A percentile compares a stretch with the other conserved stretches of the same genome.
These are phyloP conservation scores for Cantharis flavilabris DNA, from an alignment of 2,888 invertebrate species.

Conservation along the genomic window DNA sequence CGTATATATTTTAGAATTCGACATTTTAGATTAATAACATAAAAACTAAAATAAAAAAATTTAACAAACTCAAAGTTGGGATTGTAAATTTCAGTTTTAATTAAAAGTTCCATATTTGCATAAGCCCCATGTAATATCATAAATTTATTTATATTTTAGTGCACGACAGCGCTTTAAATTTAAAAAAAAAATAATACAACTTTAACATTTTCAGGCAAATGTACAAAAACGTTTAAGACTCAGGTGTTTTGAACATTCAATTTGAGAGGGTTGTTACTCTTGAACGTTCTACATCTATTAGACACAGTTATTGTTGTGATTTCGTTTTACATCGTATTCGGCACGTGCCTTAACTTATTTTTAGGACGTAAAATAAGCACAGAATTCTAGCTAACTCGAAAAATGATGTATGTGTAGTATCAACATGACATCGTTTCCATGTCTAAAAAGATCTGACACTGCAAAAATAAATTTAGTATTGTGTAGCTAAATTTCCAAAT, in stretches of 20 bases:
- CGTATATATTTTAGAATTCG: neutral
- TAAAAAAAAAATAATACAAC: neutral
- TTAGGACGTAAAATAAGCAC: neutral
- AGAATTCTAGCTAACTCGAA: neutral
- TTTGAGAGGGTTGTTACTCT: slow-evolving; percentile 14
- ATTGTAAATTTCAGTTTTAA: neutral
- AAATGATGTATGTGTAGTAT: neutral
- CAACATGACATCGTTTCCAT: neutral
- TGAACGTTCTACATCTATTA: slow-evolving; percentile 11
- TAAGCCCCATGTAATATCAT: neutral
- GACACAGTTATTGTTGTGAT: slow-evolving; percentile 24
- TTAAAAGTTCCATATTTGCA: neutral
- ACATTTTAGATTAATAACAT: neutral
- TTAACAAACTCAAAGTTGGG: neutral
- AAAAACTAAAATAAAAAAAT: neutral
- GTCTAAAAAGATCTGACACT: neutral
- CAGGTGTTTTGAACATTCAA: slow-evolving; percentile 10
- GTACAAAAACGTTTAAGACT: neutral
- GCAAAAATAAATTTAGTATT: neutral
- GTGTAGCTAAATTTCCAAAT: too few species aligned
- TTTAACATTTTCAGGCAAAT: neutral
- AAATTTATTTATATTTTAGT: neutral
- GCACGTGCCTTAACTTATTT: slow-evolving; percentile 8
- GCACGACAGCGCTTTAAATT: neutral
- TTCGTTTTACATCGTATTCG: slow-evolving; percentile 18